These are phyloP conservation scores for Piprites chloris DNA, from an alignment of 2,113 vertebrate species.

Conservation along the genomic window DNA sequence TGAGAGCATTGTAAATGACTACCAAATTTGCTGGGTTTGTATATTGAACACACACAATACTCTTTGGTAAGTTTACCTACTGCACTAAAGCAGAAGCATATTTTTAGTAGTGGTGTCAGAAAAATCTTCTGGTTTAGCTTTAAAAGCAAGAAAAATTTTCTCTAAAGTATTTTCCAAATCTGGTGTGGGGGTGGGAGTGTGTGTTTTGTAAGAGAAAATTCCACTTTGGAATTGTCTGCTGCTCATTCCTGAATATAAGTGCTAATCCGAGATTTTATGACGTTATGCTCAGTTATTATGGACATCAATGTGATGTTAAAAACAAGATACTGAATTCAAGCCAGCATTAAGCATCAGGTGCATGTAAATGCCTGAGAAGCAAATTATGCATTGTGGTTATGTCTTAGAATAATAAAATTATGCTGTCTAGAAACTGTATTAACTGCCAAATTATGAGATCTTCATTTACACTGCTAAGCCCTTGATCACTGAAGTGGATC, in stretches of 20 bases:
- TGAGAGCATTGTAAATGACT: not conserved
- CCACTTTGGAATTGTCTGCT: not conserved
- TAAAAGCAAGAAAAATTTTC: not conserved
- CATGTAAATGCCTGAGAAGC: not conserved
- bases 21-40: not conserved
- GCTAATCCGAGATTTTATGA: not conserved
- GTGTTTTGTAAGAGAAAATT: not conserved
- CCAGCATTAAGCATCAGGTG: not conserved
- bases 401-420: not conserved
- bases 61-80: not conserved
- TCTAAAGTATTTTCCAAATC: not conserved
- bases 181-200: rapidly evolving
- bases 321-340: not conserved
- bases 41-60: not conserved
- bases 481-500: not conserved
- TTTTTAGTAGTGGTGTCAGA: not conserved
- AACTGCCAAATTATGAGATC: not conserved
- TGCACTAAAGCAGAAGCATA: not conserved
- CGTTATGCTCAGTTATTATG: not conserved
- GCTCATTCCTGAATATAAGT: not conserved
- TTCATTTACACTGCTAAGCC: not conserved
- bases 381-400: not conserved
- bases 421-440: not conserved
- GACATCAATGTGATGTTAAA: not conserved
- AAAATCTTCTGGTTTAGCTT: not conserved